Evolutionary conservation across 1,140 invertebrate genomes (phyloP).

Genomic region (Drosophila ficusphila): DNA sequence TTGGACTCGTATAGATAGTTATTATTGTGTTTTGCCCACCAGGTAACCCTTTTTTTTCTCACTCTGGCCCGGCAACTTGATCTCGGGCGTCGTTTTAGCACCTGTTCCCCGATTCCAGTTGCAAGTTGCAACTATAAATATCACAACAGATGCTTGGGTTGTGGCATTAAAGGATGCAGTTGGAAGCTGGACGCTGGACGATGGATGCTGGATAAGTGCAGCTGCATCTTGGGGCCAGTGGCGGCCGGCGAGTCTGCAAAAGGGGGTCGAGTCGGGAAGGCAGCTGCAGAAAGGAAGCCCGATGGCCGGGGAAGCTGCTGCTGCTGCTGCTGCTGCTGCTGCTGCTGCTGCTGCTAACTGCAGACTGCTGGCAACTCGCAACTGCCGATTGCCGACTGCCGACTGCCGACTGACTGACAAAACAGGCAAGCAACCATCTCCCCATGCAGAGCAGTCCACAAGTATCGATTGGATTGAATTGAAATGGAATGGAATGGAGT

Average conservation of each 20-base stretch:
- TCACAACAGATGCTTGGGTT: conserved; percentile 76
- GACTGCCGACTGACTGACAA: conserved; percentile 61
- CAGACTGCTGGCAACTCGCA: conserved; percentile 25
- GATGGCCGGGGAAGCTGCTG: conserved; percentile 70
- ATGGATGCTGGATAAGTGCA: conserved; percentile 40
- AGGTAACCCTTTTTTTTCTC: neutral
- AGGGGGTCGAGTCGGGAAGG: neutral
- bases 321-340: too few relatives aligned
- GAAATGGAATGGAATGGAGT: conserved; percentile 40
- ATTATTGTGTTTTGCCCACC: neutral
- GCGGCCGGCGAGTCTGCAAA: neutral
- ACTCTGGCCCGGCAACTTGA: neutral
- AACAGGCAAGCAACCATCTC: conserved; percentile 54
- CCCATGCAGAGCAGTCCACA: neutral
- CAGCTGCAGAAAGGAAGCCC: conserved; percentile 74
- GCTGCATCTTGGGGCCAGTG: conserved; percentile 58
- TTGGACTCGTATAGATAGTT: neutral
- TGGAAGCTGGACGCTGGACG: conserved; percentile 31
- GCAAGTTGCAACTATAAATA: conserved; percentile 74
- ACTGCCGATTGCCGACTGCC: conserved; percentile 10
- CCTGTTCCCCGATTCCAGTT: conserved; percentile 68
- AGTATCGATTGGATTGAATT: conserved; percentile 41
- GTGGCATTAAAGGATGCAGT: conserved; percentile 79
- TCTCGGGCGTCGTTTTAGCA: conserved; percentile 66
- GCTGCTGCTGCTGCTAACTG: conserved; percentile 41